Percentiles rank a stretch among this genome's conserved stretches.
These are phyloP conservation scores for Tetrao urogallus DNA, from an alignment of 2,113 vertebrate genomes.

Conservation along the genomic window DNA sequence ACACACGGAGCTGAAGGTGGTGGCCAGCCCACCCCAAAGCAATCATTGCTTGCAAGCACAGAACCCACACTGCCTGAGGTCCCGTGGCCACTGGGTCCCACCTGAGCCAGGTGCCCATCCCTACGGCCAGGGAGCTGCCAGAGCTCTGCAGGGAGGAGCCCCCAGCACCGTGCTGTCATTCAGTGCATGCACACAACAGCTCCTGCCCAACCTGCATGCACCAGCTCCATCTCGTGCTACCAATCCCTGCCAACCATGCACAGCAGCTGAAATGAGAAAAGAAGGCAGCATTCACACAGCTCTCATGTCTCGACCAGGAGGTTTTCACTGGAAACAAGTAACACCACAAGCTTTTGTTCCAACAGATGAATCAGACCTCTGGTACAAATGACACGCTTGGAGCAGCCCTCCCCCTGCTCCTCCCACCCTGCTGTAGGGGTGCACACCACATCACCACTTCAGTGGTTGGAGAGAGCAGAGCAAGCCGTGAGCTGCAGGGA, in stretches of 20 bases:
- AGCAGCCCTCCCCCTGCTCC: not conserved
- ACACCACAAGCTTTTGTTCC: not conserved
- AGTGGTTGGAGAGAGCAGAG: not conserved
- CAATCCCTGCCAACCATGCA: not conserved
- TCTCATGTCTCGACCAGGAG: not conserved
- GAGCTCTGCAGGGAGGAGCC: not conserved
- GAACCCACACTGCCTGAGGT: not conserved
- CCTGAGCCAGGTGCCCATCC: not conserved
- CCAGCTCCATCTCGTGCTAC: not conserved
- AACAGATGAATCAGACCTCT: not conserved
- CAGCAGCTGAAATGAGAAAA: no score
- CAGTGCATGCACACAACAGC: accelerated
- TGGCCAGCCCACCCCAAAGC: accelerated
- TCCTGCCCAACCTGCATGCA: no score
- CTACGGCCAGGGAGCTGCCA: not conserved
- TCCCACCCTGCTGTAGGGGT: not conserved
- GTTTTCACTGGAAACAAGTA: not conserved
- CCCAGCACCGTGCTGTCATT: not conserved
- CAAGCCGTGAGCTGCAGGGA: not conserved
- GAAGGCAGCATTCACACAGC: not conserved
- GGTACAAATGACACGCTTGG: not conserved
- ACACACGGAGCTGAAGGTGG: no score
- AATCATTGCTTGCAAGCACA: not conserved
- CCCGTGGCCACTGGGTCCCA: not conserved
- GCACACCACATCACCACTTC: not conserved